Percentiles rank a stretch among this genome's conserved stretches.
Conservation (phyloP, 1,140 invertebrate species). For the honey bee (Apis mellifera) region DNA sequence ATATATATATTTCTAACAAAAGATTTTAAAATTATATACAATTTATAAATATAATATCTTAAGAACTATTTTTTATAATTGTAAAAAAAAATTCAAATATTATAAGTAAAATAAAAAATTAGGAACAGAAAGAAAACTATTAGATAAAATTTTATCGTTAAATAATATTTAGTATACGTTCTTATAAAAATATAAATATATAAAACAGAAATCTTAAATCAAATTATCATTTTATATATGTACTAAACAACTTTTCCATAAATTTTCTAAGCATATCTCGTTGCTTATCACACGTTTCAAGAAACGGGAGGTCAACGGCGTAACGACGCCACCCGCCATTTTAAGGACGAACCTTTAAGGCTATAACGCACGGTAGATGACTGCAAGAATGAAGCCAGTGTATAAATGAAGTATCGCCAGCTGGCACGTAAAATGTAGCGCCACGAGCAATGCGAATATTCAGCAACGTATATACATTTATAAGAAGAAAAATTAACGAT, state of each 20-base stretch:
- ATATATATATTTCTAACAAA: neutral
- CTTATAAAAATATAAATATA: neutral
- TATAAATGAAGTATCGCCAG: conserved; percentile 48
- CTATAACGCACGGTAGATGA: conserved; percentile 44
- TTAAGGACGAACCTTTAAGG: conserved; percentile 54
- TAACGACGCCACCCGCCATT: conserved; percentile 52
- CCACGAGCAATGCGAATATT: conserved; percentile 45
- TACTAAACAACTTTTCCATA: neutral
- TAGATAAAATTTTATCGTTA: no score
- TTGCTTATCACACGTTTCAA: neutral
- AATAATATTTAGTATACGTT: neutral
- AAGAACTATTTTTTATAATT: neutral
- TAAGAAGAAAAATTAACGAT: conserved; percentile 53
- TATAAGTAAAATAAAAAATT: neutral
- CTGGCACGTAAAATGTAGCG: conserved; percentile 53
- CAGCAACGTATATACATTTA: conserved; percentile 37
- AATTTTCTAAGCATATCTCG: neutral
- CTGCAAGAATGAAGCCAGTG: conserved; percentile 15
- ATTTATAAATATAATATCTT: no score
- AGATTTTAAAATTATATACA: neutral
- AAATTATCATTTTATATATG: neutral
- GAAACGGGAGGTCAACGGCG: conserved; percentile 50
- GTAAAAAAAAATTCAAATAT: neutral
- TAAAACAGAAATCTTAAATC: neutral
- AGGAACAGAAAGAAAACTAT: neutral